Base-by-base conservation (phyloP, 2,888 invertebrate genomes). In the Plemyria rubiginata region DNA sequence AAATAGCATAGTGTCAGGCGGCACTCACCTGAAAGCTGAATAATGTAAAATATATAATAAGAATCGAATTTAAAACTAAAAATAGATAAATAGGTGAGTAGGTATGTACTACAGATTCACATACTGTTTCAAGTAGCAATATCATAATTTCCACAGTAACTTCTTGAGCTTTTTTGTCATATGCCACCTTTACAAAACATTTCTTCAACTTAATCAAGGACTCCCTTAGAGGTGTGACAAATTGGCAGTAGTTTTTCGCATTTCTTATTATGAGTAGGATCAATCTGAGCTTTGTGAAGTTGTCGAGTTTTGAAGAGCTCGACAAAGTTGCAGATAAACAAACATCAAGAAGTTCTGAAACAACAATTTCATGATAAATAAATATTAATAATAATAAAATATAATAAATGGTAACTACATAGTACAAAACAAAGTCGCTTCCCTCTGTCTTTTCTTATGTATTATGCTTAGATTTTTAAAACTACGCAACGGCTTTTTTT, bases 1-100 rank as follows among this genome's bases (percentile, higher is more conserved):
- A 94, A 94, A 67, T 88, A 86, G 70, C 94, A 94, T 64, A 94
- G 77, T 3, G 88, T 81, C 52, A 90, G 76, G 15, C 94, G 89
- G 62, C 88, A 86, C 72, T 94, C 94, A 9, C 85, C 79, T 36
- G 90, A 92, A 15, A 94, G 79, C 92, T 94, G 84, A 22, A 60
- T 54, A 22, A 22, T 22, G 22, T 22, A 22, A 22, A 22, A 38
- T n/a, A n/a, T n/a, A n/a, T n/a, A n/a, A n/a, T n/a, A 22, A 22
- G 22, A 22, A 22, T 22, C 3, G 1, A 22, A 22, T 22, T 22
- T 22, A 22, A 22, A 22, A 22, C 22, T 22, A 2, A 2, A 2
- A 2, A 22, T 3, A 22, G 3, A 22, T 22, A 2, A 32, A 32
- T 32, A 32, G 5, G 32, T 8, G 8, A 32, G 32, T 32, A 32